phyloP scores from a whole-genome alignment of 1,140 invertebrate genomes.

The Orius laevigatus region DNA sequence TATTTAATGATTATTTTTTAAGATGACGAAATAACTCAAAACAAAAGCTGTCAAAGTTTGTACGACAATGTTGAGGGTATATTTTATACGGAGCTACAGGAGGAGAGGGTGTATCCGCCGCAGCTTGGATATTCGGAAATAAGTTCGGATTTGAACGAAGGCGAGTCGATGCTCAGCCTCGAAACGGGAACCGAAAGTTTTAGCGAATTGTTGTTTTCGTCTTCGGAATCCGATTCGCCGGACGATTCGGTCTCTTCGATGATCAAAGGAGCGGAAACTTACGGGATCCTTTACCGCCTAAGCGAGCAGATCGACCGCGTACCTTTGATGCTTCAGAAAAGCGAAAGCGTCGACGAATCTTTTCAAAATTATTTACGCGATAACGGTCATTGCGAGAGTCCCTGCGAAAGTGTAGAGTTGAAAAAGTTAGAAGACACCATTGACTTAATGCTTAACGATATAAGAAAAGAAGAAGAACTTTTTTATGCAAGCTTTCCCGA shows the following conservation, averaged over 20 bases:
- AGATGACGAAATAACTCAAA: not conserved
- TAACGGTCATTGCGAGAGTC: too few species aligned
- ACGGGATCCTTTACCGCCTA: constrained; percentile 19
- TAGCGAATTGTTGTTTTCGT: constrained; percentile 18
- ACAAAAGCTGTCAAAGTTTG: constrained; percentile 2
- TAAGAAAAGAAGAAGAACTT: not conserved
- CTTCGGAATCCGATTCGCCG: constrained; percentile 14
- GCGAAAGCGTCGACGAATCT: too few species aligned
- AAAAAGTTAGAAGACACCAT: constrained; percentile 6
- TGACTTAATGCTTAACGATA: not conserved
- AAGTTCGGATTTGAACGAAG: not conserved
- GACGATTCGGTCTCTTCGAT: constrained; percentile 11
- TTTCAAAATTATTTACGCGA: too few species aligned
- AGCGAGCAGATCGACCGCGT: constrained; percentile 19
- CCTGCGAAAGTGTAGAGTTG: constrained; percentile 1
- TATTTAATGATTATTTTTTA: constrained; percentile 6
- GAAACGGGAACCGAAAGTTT: constrained; percentile 18
- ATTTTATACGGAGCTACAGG: constrained; percentile 8
- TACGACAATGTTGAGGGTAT: constrained; percentile 9
- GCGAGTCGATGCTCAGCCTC: constrained; percentile 2
- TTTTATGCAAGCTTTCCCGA: not conserved
- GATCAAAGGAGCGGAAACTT: constrained; percentile 7
- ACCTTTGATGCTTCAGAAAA: constrained; percentile 3
- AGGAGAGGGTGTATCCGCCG: constrained; percentile 7
- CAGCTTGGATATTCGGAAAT: constrained; percentile 14